A percentile compares a stretch with the other conserved stretches of the same genome.
Conservation (phyloP, 2,888 invertebrate genomes). For the Acronicta aceris region DNA sequence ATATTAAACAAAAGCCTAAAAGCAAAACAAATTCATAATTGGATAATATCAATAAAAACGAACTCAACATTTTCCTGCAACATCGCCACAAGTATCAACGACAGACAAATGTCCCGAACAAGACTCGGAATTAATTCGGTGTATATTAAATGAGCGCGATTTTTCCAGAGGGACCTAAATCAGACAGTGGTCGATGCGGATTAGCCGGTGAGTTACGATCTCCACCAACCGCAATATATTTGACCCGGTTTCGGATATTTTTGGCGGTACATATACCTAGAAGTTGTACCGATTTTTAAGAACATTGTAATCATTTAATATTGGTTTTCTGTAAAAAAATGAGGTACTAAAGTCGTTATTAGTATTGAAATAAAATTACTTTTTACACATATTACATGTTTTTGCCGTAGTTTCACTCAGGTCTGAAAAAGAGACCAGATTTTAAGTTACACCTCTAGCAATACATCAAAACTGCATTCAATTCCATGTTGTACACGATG, state of each 20-base stretch:
- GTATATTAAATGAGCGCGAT: slow-evolving; percentile 53
- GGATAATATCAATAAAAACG: too few species aligned
- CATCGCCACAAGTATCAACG: slow-evolving; percentile 20
- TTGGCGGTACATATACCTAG: neutral
- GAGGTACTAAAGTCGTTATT: too few species aligned
- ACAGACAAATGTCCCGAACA: slow-evolving; percentile 52
- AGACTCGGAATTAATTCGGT: slow-evolving; percentile 57
- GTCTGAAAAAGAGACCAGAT: too few species aligned
- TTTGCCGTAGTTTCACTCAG: too few species aligned
- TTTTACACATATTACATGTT: too few species aligned
- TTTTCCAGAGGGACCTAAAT: slow-evolving; percentile 52
- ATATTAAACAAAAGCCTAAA: too few species aligned
- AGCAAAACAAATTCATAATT: neutral
- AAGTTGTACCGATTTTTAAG: neutral
- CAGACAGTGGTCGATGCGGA: slow-evolving; percentile 49
- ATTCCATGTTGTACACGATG: too few species aligned
- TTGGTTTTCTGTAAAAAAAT: too few species aligned
- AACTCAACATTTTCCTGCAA: neutral
- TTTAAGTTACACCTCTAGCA: too few species aligned
- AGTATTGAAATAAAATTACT: too few species aligned
- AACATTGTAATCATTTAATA: neutral
- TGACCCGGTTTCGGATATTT: slow-evolving; percentile 35
- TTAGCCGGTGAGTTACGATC: slow-evolving; percentile 52
- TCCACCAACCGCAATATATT: slow-evolving; percentile 38
- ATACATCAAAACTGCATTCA: too few species aligned